A percentile compares a stretch with the other conserved stretches of the same genome.
phyloP scores from a whole-genome alignment of 2,113 vertebrate genomes.

The Bujurquina vittata region DNA sequence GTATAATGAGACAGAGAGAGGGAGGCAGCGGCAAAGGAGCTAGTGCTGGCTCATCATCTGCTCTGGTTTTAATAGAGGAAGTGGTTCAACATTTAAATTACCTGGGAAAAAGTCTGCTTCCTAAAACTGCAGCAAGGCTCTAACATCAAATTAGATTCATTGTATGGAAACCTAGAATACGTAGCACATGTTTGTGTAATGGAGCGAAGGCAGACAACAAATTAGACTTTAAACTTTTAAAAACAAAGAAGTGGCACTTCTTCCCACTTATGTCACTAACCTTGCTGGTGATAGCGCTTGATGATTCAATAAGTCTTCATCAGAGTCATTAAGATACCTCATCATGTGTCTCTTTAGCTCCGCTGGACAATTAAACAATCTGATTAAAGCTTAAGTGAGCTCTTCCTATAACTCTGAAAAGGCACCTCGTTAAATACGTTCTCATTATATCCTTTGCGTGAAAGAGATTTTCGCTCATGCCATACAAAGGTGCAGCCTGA shows the following conservation, averaged over 20 bases:
- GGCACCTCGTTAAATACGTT: constrained; percentile 20
- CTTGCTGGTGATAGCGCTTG: constrained; percentile 9
- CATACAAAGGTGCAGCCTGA: neutral
- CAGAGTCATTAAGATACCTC: constrained; percentile 35
- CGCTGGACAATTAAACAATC: constrained; percentile 57
- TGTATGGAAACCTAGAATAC: neutral
- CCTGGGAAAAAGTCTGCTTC: neutral
- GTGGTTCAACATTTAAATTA: neutral
- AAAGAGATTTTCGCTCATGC: neutral
- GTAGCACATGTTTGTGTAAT: neutral
- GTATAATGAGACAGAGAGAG: neutral
- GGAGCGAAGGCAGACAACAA: neutral
- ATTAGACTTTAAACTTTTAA: constrained; percentile 8
- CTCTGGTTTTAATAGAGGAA: constrained; percentile 3
- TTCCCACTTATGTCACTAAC: constrained; percentile 4
- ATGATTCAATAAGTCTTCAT: constrained; percentile 31
- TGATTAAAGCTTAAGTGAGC: constrained; percentile 48
- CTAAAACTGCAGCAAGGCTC: neutral
- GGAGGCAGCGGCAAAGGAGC: neutral
- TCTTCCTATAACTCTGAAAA: constrained; percentile 55
- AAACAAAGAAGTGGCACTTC: neutral
- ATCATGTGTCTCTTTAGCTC: constrained; percentile 39
- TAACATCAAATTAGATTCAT: neutral
- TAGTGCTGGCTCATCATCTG: constrained; percentile 2
- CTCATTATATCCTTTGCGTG: constrained; percentile 15